Evolutionary conservation across 2,113 vertebrate genomes (phyloP).

Genomic region (Seriola dumerili): DNA sequence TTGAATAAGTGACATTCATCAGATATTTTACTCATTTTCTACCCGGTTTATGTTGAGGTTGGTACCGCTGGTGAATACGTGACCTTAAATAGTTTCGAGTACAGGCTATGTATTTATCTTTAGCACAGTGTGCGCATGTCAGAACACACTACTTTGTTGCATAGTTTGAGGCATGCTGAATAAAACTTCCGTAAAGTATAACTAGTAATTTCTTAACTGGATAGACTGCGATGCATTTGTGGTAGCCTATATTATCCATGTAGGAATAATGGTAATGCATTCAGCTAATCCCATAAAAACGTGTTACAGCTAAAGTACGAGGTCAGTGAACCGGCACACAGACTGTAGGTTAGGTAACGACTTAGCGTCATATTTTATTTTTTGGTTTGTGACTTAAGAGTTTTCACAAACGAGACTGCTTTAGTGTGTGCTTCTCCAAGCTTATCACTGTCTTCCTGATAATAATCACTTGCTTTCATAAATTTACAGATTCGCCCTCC

Average conservation of each 20-base stretch:
- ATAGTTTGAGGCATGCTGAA: neutral
- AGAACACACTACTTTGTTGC: neutral
- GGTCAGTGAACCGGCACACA: neutral
- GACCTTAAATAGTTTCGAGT: neutral
- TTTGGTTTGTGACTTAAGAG: neutral
- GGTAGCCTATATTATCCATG: fast-evolving
- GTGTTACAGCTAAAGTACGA: neutral
- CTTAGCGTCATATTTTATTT: neutral
- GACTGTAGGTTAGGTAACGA: neutral
- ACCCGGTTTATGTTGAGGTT: conserved; percentile 18
- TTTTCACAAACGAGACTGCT: neutral
- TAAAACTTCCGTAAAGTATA: neutral
- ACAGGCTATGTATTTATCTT: neutral
- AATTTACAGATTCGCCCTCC: conserved; percentile 33
- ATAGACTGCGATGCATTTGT: no score
- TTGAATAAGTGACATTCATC: neutral
- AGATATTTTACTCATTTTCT: neutral
- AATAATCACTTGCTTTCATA: neutral
- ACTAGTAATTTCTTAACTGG: neutral
- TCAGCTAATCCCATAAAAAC: neutral
- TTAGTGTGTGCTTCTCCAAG: neutral
- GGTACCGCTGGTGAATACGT: neutral
- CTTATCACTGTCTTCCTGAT: neutral
- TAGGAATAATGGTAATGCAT: neutral
- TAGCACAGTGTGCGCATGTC: neutral